A percentile compares a stretch with the other conserved stretches of the same genome.
Evolutionary conservation across 2,797 vertebrate species (phyloP).

Genomic region (Mus caroli): DNA sequence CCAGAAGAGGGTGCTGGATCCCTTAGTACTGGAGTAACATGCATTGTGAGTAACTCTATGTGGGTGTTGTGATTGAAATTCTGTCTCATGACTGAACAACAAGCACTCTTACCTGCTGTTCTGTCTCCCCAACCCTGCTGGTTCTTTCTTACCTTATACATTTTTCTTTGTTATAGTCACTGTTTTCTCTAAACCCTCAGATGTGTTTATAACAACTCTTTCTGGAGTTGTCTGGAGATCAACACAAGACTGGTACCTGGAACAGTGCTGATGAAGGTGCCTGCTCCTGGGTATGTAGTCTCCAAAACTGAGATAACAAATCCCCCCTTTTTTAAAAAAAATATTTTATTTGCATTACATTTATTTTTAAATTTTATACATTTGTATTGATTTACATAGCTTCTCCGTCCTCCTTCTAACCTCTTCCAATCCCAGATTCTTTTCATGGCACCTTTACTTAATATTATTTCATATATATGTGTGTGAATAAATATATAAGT

Average conservation of each 20-base stretch:
- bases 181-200: constrained; percentile 9
- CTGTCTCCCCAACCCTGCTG: background rate
- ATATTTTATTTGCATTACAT: background rate
- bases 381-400: background rate
- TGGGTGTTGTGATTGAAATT: background rate
- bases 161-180: background rate
- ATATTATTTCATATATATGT: background rate
- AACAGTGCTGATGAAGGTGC: background rate
- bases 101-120: background rate
- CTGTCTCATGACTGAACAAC: background rate
- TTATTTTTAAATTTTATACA: background rate
- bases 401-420: background rate
- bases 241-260: background rate
- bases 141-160: background rate
- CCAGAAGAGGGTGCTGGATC: background rate
- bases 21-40: background rate
- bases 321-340: background rate
- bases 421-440: background rate
- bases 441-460: background rate
- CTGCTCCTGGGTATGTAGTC: background rate
- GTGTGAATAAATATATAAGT: background rate
- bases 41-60: background rate
- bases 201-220: background rate
- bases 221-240: background rate
- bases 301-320: background rate